Base-by-base conservation (phyloP, 2,797 vertebrate species). In the Coregonus sp. region DNA sequence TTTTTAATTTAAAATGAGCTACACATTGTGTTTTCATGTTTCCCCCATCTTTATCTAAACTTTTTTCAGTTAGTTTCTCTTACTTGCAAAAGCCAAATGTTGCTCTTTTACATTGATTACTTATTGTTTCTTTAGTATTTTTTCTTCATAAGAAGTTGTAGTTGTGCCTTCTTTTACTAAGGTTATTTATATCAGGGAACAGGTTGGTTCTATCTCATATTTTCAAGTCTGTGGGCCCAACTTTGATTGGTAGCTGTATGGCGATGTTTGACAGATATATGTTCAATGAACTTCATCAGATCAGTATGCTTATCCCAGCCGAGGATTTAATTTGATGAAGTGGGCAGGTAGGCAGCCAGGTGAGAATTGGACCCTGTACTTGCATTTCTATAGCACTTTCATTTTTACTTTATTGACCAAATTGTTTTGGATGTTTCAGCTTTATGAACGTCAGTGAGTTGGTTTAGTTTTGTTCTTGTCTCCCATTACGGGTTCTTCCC, bases 101-200 rank as follows among this genome's bases (percentile, higher is more conserved):
- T 79, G 54, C 68, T 70, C 59, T 89, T 89, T 85, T 80, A 84
- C 69, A 72, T 84, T 84, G 72, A 85, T 84, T 77, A 80, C 85
- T 56, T 85, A 85, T 89, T 86, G 70, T 90, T 90, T 91, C 82
- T 82, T 56, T 47, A 78, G 72, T 88, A 78, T 50, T 76, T 92
- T 86, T 33, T 33, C 92, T 94, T 93, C 90, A 91, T 93, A 93
- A 93, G 92, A 93, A 93, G 89, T 91, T 91, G 84, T 89, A 76
- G 84, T 86, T 87, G 88, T 92, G 82, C 91, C 92, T 92, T 91
- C 90, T 90, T 92, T 90, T 47, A 93, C 89, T 85, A 91, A 93
- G 90, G 90, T 47, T 11, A 47, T 47, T 47, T 47, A 47, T 91
- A 92, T 93, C 89, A 90, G 91, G 91, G 87, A 92, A 86, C 84